Evolutionary conservation across 2,113 vertebrate species (phyloP).

Genomic region (Sapayoa aenigma): DNA sequence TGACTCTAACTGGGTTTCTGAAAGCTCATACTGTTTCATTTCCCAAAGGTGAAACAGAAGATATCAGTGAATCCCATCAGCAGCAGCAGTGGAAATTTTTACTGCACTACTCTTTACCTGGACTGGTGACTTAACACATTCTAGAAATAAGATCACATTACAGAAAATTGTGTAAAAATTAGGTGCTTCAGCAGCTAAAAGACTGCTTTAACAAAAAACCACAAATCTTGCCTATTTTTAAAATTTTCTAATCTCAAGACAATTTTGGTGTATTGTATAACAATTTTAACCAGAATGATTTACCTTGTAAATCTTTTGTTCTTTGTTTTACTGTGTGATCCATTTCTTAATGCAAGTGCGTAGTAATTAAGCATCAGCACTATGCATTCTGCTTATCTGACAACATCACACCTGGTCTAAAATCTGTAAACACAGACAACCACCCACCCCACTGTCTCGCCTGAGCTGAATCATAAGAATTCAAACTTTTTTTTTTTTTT

Average conservation of each 20-base stretch:
- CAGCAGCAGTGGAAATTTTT: neutral
- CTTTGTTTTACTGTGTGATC: neutral
- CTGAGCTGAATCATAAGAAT: neutral
- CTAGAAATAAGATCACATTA: neutral
- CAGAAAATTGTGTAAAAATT: neutral
- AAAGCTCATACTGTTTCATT: neutral
- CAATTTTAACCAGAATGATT: conserved; percentile 32
- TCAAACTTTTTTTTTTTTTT: neutral
- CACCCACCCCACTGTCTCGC: neutral
- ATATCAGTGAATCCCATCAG: neutral
- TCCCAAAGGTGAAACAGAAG: neutral
- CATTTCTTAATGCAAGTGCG: conserved; percentile 70
- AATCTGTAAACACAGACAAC: neutral
- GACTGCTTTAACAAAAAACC: neutral
- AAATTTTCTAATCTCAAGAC: neutral
- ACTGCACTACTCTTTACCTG: neutral
- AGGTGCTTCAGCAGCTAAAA: neutral
- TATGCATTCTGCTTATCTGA: conserved; percentile 57
- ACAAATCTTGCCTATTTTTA: neutral
- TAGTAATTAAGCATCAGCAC: conserved; percentile 53
- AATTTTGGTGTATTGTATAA: neutral
- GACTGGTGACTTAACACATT: neutral
- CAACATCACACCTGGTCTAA: conserved; percentile 21
- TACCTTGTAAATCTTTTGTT: conserved; percentile 14
- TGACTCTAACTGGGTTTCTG: neutral